Conservation (phyloP, 2,888 invertebrate genomes). For the Selenia dentaria region DNA sequence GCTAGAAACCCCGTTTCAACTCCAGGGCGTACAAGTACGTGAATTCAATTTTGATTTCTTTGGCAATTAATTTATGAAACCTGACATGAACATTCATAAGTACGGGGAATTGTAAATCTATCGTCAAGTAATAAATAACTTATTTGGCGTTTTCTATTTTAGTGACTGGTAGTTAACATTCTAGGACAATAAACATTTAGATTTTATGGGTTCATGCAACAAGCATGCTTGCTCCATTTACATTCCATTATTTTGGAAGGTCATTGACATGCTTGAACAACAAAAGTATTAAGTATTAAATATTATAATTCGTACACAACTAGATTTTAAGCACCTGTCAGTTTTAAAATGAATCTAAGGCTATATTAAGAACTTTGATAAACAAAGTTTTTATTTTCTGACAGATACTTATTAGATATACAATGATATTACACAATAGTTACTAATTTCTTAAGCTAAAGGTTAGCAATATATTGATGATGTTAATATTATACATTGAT, state of each 20-base stretch:
- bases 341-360: not conserved
- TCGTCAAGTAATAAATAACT: not conserved
- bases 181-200: slow-evolving; percentile 11
- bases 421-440: not conserved
- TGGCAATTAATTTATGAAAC: slow-evolving; percentile 12
- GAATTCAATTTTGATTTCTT: slow-evolving; percentile 16
- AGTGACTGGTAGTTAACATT: slow-evolving; percentile 25
- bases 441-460: slow-evolving; percentile 9
- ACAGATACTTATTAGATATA: slow-evolving; percentile 4
- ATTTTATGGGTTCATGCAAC: slow-evolving; percentile 63
- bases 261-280: slow-evolving; percentile 55
- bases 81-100: not conserved
- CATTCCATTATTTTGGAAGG: slow-evolving; percentile 46
- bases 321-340: slow-evolving; percentile 30
- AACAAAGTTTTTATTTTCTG: not conserved
- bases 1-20: slow-evolving; percentile 55
- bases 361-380: too few species aligned
- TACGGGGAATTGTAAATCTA: slow-evolving; percentile 1
- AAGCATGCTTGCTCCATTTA: slow-evolving; percentile 59
- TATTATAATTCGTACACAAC: not conserved
- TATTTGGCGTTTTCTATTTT: too few species aligned
- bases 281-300: slow-evolving; percentile 1
- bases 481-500: not conserved
- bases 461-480: slow-evolving; percentile 3
- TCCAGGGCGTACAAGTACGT: slow-evolving; percentile 18